Percentiles rank a stretch among this genome's conserved stretches.
Conservation (phyloP, 1,140 invertebrate species). For the Drosophila pseudoobscura region DNA sequence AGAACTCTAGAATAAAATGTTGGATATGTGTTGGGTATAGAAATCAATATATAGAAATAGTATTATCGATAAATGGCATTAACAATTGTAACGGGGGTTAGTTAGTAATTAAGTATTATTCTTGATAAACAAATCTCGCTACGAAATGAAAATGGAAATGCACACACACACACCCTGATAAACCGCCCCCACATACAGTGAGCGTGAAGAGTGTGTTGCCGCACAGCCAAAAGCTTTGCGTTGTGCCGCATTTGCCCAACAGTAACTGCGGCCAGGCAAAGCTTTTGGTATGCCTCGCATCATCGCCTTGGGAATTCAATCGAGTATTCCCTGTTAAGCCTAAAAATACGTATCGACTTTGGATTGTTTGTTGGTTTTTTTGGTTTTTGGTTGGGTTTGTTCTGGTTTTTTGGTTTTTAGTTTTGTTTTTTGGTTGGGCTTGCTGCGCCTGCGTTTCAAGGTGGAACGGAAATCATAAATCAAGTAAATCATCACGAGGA, state of each 20-base stretch:
- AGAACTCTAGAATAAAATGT: slow-evolving; percentile 68
- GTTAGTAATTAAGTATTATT: slow-evolving; percentile 40
- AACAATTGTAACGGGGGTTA: slow-evolving; percentile 64
- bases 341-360: slow-evolving; percentile 84
- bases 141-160: slow-evolving; percentile 63
- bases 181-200: slow-evolving; percentile 14
- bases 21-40: slow-evolving; percentile 36
- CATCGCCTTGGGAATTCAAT: slow-evolving; percentile 31
- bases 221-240: slow-evolving; percentile 71
- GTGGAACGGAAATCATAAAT: slow-evolving; percentile 56
- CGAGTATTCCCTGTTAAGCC: slow-evolving; percentile 57
- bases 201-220: slow-evolving; percentile 31
- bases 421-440: slow-evolving; percentile 28
- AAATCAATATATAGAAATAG: slow-evolving; percentile 21
- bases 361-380: slow-evolving; percentile 71
- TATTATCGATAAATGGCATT: slow-evolving; percentile 56
- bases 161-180: background rate
- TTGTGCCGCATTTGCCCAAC: slow-evolving; percentile 34
- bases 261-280: slow-evolving; percentile 57
- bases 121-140: slow-evolving; percentile 32
- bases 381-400: slow-evolving; percentile 49
- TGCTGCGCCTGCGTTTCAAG: slow-evolving; percentile 54
- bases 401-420: slow-evolving; percentile 22
- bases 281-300: slow-evolving; percentile 55
- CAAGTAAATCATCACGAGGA: slow-evolving; percentile 34